phyloP scores from a whole-genome alignment of 2,797 vertebrate species.

The Ptychadena robeensis region DNA sequence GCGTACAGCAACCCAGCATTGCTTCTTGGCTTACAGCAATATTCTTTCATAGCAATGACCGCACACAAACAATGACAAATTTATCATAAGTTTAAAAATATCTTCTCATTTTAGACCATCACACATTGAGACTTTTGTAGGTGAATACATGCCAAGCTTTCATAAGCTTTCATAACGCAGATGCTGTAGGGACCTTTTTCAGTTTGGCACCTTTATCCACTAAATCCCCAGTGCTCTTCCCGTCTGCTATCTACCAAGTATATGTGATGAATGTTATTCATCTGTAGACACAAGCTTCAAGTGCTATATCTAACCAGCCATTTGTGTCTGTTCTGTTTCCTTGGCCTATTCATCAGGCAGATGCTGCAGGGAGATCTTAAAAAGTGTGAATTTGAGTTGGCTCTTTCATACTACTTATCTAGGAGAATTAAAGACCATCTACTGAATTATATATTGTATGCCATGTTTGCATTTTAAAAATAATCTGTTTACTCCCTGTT shows the following conservation, averaged over 20 bases:
- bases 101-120: conserved; percentile 23
- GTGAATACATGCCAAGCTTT: conserved; percentile 36
- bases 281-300: conserved; percentile 30
- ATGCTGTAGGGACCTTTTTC: conserved; percentile 42
- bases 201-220: conserved; percentile 31
- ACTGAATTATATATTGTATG: conserved; percentile 2
- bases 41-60: neutral
- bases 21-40: neutral
- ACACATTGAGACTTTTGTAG: conserved; percentile 51
- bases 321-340: conserved; percentile 22
- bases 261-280: conserved; percentile 43
- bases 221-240: conserved; percentile 13
- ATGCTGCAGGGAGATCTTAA: conserved; percentile 29
- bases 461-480: conserved; percentile 17
- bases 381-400: conserved; percentile 26
- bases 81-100: conserved; percentile 29
- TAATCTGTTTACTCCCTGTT: neutral
- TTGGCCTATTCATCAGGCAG: conserved; percentile 7
- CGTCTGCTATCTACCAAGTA: conserved; percentile 27
- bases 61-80: conserved; percentile 33
- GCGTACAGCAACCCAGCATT: neutral
- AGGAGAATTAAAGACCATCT: conserved; percentile 2
- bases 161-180: conserved; percentile 35
- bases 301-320: conserved; percentile 23
- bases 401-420: neutral